These are phyloP conservation scores for Hippotragus niger DNA, from an alignment of 2,113 vertebrate species.

Conservation along the genomic window DNA sequence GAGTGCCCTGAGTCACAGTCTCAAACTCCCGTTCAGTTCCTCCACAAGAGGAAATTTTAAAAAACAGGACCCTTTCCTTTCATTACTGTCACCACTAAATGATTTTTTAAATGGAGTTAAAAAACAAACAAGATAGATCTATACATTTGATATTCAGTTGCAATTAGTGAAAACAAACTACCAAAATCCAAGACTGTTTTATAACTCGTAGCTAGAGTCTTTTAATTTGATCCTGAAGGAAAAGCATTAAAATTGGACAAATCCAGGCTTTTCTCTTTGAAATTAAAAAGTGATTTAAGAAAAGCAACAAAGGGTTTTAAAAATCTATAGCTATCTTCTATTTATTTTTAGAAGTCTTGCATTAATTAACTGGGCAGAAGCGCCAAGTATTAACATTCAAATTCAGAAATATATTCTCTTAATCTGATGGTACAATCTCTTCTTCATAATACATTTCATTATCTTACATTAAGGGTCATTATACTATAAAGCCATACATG, in stretches of 20 bases:
- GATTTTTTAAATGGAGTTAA: neutral
- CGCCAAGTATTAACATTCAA: slow-evolving; percentile 18
- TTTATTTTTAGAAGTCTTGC: slow-evolving; percentile 14
- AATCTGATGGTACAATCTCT: neutral
- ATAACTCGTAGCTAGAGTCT: slow-evolving; percentile 18
- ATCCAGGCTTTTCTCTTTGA: neutral
- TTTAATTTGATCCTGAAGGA: slow-evolving; percentile 13
- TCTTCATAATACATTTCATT: slow-evolving; percentile 25
- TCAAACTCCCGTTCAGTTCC: slow-evolving; percentile 50
- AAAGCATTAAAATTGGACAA: slow-evolving; percentile 42
- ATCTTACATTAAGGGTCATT: neutral
- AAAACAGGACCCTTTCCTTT: slow-evolving; percentile 39
- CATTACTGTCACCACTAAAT: neutral
- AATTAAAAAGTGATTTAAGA: slow-evolving; percentile 35
- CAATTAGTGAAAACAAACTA: neutral
- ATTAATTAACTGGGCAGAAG: slow-evolving; percentile 3
- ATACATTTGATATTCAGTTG: neutral
- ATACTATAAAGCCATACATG: neutral
- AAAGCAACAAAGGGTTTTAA: neutral
- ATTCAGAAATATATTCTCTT: slow-evolving; percentile 45
- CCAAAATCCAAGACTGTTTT: slow-evolving; percentile 27
- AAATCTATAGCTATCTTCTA: slow-evolving; percentile 1
- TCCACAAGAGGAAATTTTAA: neutral
- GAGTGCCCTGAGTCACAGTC: slow-evolving; percentile 74
- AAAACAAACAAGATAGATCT: neutral